Base-by-base conservation (phyloP, 2,113 vertebrate genomes). In the Macquaria ambigua region DNA sequence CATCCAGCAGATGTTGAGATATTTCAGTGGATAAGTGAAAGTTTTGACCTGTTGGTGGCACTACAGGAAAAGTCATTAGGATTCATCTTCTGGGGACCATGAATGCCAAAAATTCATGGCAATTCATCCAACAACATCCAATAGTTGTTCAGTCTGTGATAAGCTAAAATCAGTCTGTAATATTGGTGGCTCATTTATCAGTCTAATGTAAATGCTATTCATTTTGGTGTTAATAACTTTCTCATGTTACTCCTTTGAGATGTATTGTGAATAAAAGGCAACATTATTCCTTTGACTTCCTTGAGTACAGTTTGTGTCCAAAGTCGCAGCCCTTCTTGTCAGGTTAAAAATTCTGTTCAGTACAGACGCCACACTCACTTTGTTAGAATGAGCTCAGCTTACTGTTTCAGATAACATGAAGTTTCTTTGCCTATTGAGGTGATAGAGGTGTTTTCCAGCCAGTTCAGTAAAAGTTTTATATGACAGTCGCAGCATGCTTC, bases 381-480 rank as follows among this genome's bases (percentile, higher is more conserved):
- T 66, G 63, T 53, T 58, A 70, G 4, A 59, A 69, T 69, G 39
- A 59, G 53, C 20, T 61, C 52, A 25, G 39, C 7, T 59, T 58
- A 34, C 37, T 48, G 18, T 34, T 69, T 34, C 64, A 68, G 39
- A 34, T 31, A 58, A 48, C 52, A 15, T 8, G 18, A 37, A 15
- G 23, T 25, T 43, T 68, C 14, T 3, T 2, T 3, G 21, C 41
- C 23, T 12, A 0, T 1, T 53, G 34, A 28, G 23, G 59, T 43
- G 16, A 11, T 3, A 12, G 21, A n/a, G 15, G 56, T 23, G 23
- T 77, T 68, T 68, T 50, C 55, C 31, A n/a, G 55, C 20, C 20
- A 8, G 39, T 52, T 71, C 74, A 64, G 23, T 78, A 50, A 50
- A 72, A 21, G 31, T 52, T 58, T 73, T 68, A 74, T 72, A 39